Evolutionary conservation across 2,113 vertebrate genomes (phyloP).

Genomic region (Polyodon spathula): DNA sequence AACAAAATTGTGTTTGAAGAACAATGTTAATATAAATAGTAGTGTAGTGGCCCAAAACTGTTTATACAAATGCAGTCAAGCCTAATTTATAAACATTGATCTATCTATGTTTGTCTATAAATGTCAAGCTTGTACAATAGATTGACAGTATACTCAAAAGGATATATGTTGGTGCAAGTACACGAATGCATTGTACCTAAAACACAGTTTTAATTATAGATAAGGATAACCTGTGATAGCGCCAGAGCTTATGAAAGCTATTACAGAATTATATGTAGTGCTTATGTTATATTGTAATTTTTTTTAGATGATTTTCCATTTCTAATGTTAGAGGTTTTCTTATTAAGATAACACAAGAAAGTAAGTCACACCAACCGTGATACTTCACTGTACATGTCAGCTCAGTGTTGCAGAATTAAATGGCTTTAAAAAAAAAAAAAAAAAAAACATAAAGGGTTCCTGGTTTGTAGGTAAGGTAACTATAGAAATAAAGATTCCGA

Average conservation of each 20-base stretch:
- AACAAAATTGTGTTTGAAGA: slow-evolving; percentile 53
- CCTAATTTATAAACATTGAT: slow-evolving; percentile 54
- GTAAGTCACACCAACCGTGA: slow-evolving; percentile 21
- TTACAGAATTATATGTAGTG: slow-evolving; percentile 22
- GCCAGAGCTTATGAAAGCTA: slow-evolving; percentile 21
- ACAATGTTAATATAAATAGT: slow-evolving; percentile 53
- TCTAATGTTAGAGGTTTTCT: slow-evolving; percentile 25
- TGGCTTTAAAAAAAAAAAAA: neutral
- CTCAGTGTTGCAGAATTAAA: slow-evolving; percentile 9
- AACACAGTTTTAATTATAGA: slow-evolving; percentile 58
- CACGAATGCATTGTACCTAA: slow-evolving; percentile 47
- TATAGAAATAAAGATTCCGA: no score
- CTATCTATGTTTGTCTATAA: slow-evolving; percentile 29
- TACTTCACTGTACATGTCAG: slow-evolving; percentile 14
- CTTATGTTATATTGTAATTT: slow-evolving; percentile 18
- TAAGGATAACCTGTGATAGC: slow-evolving; percentile 42
- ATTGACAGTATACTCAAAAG: slow-evolving; percentile 32
- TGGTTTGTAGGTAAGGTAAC: neutral
- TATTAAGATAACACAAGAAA: slow-evolving; percentile 24
- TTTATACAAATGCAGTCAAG: slow-evolving; percentile 41
- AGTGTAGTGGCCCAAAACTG: slow-evolving; percentile 49
- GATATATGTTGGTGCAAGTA: slow-evolving; percentile 44
- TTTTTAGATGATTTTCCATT: slow-evolving; percentile 20
- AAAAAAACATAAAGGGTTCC: neutral
- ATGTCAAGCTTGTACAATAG: slow-evolving; percentile 29